Evolutionary conservation across 2,113 vertebrate species (phyloP), one percentile per base, ranked within the genome.

Genomic region (Festucalex cinctus): DNA sequence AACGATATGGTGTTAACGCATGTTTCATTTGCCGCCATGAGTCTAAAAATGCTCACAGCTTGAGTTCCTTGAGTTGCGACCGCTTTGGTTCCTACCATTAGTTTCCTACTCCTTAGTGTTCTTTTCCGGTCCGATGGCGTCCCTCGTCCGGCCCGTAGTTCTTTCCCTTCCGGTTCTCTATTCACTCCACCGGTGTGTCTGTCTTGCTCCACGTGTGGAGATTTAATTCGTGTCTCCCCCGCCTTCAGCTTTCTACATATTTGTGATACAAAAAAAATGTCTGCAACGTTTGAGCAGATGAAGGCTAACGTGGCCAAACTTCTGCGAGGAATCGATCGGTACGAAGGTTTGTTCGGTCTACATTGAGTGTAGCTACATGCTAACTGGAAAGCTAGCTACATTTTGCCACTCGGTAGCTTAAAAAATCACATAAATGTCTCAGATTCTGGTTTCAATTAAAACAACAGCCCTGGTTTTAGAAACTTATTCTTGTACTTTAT

Each of bases 261-360:
- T 37, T 19, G 14, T 66, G 69, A 74, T 37, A 71, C n/a, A n/a
- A n/a, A n/a, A n/a, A 65, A 16, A 85, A 96, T 95, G 95, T 83
- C 93, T 4, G 85, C 93, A 74, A 82, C 94, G 59, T 91, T 96
- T 73, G 95, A 97, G 77, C 94, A 95, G 84, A 96, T 97, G 95
- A 90, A 94, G 80, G 92, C 94, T 19, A 97, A 95, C 76, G 95
- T 97, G 71, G 94, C 93, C 26, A 93, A 95, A 67, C 90, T 97
- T 37, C 87, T 97, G 36, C 91, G 94, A 26, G 95, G 95, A 6
- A 97, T 97, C 83, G 95, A 97, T 84, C 92, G 95, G 95, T 97
- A 70, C 2, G 39, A 24, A 61, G 12, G 24, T 2, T 16, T 41
- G 1, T 1, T 2, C 6, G 20, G 9, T 9, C 28, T 9, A 1